Evolutionary conservation across 92 coral and sea anemone species (phyloP).

Genomic region (Parazoanthus atlanticus): DNA sequence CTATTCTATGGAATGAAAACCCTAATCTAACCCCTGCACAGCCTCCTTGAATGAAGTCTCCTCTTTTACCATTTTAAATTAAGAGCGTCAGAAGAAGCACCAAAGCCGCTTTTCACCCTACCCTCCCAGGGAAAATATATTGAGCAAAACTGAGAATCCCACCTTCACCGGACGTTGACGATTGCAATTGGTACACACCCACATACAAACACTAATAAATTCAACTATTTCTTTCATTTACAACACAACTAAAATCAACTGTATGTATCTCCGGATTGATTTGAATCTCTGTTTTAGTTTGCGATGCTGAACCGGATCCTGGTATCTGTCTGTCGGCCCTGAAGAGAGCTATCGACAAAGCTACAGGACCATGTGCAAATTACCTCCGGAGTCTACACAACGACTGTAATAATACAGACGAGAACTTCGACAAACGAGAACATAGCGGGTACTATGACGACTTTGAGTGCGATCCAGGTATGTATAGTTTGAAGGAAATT

Average conservation of each 20-base stretch:
- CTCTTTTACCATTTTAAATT: too few species aligned
- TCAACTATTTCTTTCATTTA: background rate
- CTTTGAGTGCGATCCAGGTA: conserved; percentile 25
- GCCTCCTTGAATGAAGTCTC: too few species aligned
- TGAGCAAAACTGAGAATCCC: too few species aligned
- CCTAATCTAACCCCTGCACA: too few species aligned
- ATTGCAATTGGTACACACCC: too few species aligned
- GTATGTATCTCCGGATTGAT: background rate
- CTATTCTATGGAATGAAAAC: too few species aligned
- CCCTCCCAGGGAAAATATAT: background rate
- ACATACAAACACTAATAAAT: too few species aligned
- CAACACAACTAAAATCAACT: background rate
- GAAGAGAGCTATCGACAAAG: conserved; percentile 13
- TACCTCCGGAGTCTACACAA: conserved; percentile 15
- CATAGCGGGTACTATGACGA: conserved; percentile 20
- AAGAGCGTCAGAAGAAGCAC: too few species aligned
- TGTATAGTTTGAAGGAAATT: background rate
- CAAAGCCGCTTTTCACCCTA: too few species aligned
- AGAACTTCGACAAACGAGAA: conserved; percentile 35
- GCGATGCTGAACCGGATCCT: conserved; percentile 33
- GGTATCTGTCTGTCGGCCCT: conserved; percentile 42
- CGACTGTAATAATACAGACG: conserved; percentile 37
- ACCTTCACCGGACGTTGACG: too few species aligned
- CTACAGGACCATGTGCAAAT: background rate
- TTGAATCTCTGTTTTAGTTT: conserved; percentile 2